Evolutionary conservation across 2,797 vertebrate species (phyloP), one percentile per base, ranked within the genome.

Genomic region (Danio jaintianensis): DNA sequence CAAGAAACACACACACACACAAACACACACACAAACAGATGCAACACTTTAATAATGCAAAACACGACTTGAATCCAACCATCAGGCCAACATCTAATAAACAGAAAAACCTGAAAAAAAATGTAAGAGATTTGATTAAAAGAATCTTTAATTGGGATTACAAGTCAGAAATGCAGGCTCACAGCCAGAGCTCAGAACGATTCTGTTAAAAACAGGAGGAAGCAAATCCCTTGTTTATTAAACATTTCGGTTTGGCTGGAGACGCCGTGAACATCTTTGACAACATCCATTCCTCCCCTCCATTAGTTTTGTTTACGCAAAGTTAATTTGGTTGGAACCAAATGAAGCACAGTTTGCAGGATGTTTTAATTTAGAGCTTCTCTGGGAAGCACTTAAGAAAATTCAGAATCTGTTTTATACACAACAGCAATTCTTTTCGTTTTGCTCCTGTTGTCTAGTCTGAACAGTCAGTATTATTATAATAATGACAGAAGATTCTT

Each of bases 171-270:
- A 78, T 20, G 11, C 16, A 38, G 45, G 43, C 67, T 72, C 7
- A 2, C 18, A 43, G 38, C 48, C 15, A 43, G 38, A 63, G 45
- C 47, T 71, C 6, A 53, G 5, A 9, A 22, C 4, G 8, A 42
- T 69, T 59, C 64, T 59, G 42, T 58, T 78, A 50, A 78, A 78
- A 70, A 50, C 45, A 59, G 53, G 16, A 68, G 42, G 53, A 11
- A 78, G 16, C 15, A n/a, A 69, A 58, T 78, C 63, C 63, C 68
- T 58, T 68, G 76, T 79, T 79, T 63, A 63, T 79, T 36, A 62
- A 52, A 79, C 67, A 71, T 55, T 79, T 79, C 6, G 13, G 15
- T 63, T 72, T 63, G 78, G 56, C 68, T 72, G 58, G 47, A 61
- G 42, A 58, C 63, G 43, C 40, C 0, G 16, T 63, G 68, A 79